These are phyloP conservation scores for Terrapene triunguis DNA, from an alignment of 2,113 vertebrate species.

Conservation along the genomic window DNA sequence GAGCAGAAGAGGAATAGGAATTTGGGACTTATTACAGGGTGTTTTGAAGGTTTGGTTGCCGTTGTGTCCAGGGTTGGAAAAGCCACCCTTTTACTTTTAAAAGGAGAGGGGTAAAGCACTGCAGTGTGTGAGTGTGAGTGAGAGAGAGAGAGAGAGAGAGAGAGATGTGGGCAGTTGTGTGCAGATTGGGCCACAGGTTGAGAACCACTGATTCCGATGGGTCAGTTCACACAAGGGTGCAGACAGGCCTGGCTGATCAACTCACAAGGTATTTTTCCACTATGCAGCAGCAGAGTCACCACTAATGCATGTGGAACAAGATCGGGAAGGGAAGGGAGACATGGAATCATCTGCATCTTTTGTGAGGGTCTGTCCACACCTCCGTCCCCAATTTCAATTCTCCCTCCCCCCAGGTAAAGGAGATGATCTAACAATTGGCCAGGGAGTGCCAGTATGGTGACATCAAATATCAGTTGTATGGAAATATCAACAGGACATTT, in stretches of 20 bases:
- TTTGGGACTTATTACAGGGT: neutral
- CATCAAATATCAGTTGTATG: fast-evolving
- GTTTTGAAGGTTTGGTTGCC: conserved; percentile 2
- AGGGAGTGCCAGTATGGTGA: fast-evolving
- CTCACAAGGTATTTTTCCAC: conserved; percentile 8
- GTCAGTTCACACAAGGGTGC: conserved; percentile 51
- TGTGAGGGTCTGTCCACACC: neutral
- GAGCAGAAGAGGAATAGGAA: conserved; percentile 71
- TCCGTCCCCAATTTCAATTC: neutral
- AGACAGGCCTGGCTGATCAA: conserved; percentile 6
- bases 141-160: too few relatives aligned
- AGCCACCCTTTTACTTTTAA: conserved; percentile 47
- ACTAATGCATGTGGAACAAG: neutral
- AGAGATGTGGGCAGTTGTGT: too few relatives aligned
- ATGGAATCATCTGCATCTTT: fast-evolving
- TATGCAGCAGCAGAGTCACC: neutral
- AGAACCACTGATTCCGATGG: neutral
- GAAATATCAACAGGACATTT: neutral
- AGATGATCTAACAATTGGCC: neutral
- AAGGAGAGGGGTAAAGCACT: conserved; percentile 46
- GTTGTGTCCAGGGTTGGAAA: conserved; percentile 28
- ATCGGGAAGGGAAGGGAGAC: neutral
- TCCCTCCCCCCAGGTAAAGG: neutral
- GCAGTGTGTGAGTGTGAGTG: too few relatives aligned
- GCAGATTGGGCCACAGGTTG: too few relatives aligned